These are phyloP conservation scores for Oxyura jamaicensis DNA, from an alignment of 2,113 vertebrate genomes.

Conservation along the genomic window DNA sequence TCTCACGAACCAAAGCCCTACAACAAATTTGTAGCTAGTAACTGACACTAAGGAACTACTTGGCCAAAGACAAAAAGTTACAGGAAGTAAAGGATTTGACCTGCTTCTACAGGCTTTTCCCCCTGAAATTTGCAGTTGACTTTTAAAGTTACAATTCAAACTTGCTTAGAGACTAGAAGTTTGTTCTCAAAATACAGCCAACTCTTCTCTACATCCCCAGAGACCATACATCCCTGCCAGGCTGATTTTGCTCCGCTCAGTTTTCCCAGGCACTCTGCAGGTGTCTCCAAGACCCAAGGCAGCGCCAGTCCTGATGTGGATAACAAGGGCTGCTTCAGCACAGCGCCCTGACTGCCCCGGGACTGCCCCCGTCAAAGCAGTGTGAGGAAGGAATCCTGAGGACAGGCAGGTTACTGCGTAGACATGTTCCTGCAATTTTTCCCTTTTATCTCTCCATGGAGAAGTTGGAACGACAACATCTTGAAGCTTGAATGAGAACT, in stretches of 20 bases:
- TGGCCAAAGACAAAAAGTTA: not conserved
- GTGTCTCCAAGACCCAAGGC: not conserved
- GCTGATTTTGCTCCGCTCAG: accelerated
- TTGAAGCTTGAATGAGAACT: not conserved
- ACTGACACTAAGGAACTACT: not conserved
- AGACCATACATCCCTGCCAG: not conserved
- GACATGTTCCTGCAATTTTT: not conserved
- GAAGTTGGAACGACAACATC: not conserved
- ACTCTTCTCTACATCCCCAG: not conserved
- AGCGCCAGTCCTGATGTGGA: too few species aligned
- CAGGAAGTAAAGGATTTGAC: not conserved
- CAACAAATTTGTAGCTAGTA: not conserved
- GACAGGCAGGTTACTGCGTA: not conserved
- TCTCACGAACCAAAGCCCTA: not conserved
- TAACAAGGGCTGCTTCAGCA: not conserved
- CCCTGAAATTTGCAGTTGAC: not conserved
- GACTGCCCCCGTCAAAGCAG: too few species aligned
- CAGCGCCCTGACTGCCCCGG: not conserved
- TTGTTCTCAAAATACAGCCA: not conserved
- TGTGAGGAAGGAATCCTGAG: too few species aligned
- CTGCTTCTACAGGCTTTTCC: not conserved
- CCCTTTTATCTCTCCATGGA: not conserved
- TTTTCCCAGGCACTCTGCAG: not conserved
- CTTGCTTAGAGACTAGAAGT: not conserved
- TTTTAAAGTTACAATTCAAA: not conserved